Evolutionary conservation across 64 coral and sea anemone genomes (phyloP), one percentile per base, ranked within the genome.

Genomic region (Dendrophyllia cribrosa): DNA sequence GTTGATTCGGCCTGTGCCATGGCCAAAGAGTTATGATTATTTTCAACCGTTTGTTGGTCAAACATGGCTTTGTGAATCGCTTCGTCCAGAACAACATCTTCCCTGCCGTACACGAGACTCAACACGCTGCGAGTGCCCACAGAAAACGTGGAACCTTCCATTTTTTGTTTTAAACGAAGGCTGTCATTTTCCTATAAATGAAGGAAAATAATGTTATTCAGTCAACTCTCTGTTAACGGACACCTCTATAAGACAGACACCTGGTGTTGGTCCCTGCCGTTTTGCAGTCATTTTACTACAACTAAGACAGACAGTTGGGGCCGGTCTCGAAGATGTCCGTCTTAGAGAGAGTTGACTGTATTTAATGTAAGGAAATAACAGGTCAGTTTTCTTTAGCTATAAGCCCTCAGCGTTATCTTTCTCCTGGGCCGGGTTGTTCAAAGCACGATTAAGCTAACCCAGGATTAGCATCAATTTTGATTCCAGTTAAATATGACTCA

Each of bases 111-210:
- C 9, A 97, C 92, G 13, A 97, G 61, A 11, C 78, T 80, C 23
- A 97, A 80, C 3, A 94, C 86, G 6, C 95, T 94, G 13, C 85
- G 77, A 24, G 82, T 58, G 11, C 90, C 78, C 43, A 96, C 45
- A 46, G 95, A 88, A 58, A 88, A 94, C 0, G 75, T 64, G 3
- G 82, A 91, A 6, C 52, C 67, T 4, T 85, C 26, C 19, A 65
- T 53, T 82, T 81, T 80, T 34, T 95, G 74, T 76, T 25, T 20
- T 56, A 47, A 43, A 25, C 61, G 75, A 2, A 51, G 9, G 59
- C 45, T 66, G 9, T 67, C 72, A 50, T 43, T 45, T 21, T 89
- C 86, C 68, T 88, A 23, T 21, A 8, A 88, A 74, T 11, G 16
- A 24, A 23, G 22, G 43, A 51, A 86, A 58, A 75, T 17, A 34